Evolutionary conservation across 2,113 vertebrate genomes (phyloP), one percentile per base, ranked within the genome.

Genomic region (Terrapene triunguis): DNA sequence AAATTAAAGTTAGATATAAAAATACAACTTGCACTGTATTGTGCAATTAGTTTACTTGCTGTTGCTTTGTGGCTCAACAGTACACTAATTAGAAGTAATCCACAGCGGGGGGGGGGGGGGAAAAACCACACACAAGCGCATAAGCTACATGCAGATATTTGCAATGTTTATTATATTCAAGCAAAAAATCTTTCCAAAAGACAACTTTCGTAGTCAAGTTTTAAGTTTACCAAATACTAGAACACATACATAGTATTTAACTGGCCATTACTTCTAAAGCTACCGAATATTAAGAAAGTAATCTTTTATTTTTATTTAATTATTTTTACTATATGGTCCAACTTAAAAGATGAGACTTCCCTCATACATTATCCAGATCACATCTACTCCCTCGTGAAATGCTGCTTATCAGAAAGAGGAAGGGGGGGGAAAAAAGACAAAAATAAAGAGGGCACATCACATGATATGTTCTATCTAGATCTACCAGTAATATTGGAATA

Each of bases 361-460:
- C 88, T 80, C 53, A 55, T 57, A 72, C 29, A 54, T 90, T 72
- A 89, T 62, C 87, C 86, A 94, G 29, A 91, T 72, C 81, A 88
- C 47, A 92, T 51, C 83, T 91, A 81, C 80, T 84, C 80, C 59
- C 80, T 80, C 82, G 14, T 85, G 87, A 91, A 95, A 96, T n/a
- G 5, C 12, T 76, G 88, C 27, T 96, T 84, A 62, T 87, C 51
- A 93, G 94, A 89, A 92, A 42, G 9, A 10, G 44, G 2, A 82
- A 5, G 27, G 27, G 72, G n/a, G n/a, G 8, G 32, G 19, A 8
- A 62, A 85, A 1, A 11, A 14, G 47, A 90, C 89, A 82, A 9
- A 32, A 5, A 86, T 32, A 1, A n/a, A 48, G 84, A 95, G n/a
- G 91, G 82, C 16, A 93, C 1, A 97, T 54, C 53, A 22, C 53